Conservation (phyloP, 35 echinoderm and acorn worm species). For the Acanthaster planci region DNA sequence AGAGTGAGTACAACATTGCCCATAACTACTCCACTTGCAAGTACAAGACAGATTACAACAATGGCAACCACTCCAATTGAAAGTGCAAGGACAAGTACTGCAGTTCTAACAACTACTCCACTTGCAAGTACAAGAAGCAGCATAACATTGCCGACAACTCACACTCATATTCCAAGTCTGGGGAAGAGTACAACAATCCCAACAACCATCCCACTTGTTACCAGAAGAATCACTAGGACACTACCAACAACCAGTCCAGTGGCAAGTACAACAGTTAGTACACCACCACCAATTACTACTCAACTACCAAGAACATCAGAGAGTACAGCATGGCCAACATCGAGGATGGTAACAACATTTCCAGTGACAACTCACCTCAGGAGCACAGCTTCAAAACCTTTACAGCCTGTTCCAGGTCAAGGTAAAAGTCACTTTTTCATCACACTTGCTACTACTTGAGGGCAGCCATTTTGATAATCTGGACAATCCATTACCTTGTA, state of each 20-base stretch:
- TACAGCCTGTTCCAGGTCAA: too few relatives aligned
- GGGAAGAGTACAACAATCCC: neutral
- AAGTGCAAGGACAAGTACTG: neutral
- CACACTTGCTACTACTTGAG: too few relatives aligned
- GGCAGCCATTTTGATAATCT: too few relatives aligned
- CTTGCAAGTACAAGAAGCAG: neutral
- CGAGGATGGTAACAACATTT: neutral
- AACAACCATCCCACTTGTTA: neutral
- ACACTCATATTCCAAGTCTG: neutral
- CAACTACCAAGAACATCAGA: neutral
- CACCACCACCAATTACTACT: too few relatives aligned
- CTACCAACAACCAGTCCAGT: neutral
- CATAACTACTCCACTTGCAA: neutral
- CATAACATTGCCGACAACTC: neutral
- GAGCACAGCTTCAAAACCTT: too few relatives aligned
- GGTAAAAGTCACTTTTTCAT: neutral
- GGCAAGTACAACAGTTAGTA: neutral
- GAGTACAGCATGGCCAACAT: neutral
- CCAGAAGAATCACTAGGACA: neutral
- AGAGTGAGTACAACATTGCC: neutral
- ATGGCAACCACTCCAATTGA: too few relatives aligned
- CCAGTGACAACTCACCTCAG: neutral
- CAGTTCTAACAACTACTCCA: neutral
- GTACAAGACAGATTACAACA: neutral
- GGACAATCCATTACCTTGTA: too few relatives aligned